Evolutionary conservation across 1,140 invertebrate genomes (phyloP), one percentile per base, ranked within the genome.

Genomic region (Luehdorfia chinensis): DNA sequence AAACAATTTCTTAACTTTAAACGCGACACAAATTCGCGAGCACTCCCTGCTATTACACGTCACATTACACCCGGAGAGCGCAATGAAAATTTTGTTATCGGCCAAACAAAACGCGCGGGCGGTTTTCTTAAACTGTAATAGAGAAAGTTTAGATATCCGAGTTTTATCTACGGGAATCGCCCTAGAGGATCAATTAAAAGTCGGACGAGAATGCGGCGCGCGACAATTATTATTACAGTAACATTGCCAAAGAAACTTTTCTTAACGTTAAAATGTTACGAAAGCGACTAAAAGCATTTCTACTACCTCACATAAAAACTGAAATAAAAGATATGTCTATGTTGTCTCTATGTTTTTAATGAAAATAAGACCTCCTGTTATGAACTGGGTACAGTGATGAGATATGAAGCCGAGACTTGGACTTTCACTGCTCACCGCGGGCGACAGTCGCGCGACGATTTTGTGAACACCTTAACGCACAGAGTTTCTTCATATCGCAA

Each of bases 161-260:
- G 74, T 85, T 85, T 85, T 83, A 81, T 83, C 77, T 77, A 32
- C 53, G 51, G 14, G 18, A 74, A 55, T 73, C 70, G 72, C 81
- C 80, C 81, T 85, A 70, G 65, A 83, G 81, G 81, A 83, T 83
- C 81, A 85, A 83, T 85, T 85, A 85, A 85, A 85, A 85, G 76
- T 80, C 69, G 71, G 65, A 67, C 61, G 67, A 70, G 50, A 51
- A 63, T 62, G 59, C 55, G 53, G 62, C 70, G 60, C 70, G 60
- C 48, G 66, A 75, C 75, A 73, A 76, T 81, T 75, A 81, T 74
- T 79, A 71, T 78, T 64, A 72, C 75, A 77, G 77, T 75, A 77
- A 76, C 54, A 68, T 59, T 57, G 56, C 50, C 39, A 47, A 62
- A 60, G 52, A 73, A 74, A 59, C 55, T 66, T 69, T 59, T 54